A percentile compares a stretch with the other conserved stretches of the same genome.
phyloP scores from a whole-genome alignment of 2,888 invertebrate genomes.

The Zeuzera pyrina region DNA sequence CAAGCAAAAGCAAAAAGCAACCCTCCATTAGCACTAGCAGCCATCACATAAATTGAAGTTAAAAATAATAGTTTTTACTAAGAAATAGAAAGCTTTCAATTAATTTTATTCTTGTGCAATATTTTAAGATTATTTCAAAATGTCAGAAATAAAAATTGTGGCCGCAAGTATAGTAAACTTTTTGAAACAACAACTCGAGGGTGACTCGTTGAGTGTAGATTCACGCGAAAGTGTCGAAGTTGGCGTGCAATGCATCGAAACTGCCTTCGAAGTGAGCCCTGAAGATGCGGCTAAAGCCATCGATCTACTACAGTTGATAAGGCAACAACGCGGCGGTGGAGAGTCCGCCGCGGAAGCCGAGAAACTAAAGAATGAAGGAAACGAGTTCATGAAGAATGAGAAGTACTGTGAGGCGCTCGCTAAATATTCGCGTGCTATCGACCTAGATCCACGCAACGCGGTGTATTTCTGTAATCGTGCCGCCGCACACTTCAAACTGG shows the following conservation, averaged over 20 bases:
- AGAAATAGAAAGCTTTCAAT: slow-evolving; percentile 26
- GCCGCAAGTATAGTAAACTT: slow-evolving; percentile 74
- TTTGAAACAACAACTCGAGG: slow-evolving; percentile 69
- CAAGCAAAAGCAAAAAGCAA: too few relatives aligned
- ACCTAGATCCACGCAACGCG: slow-evolving; percentile 89
- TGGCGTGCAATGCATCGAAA: slow-evolving; percentile 94
- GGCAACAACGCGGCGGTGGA: slow-evolving; percentile 25
- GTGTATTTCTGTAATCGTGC: slow-evolving; percentile 98
- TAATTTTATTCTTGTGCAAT: slow-evolving; percentile 2
- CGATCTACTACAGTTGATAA: slow-evolving; percentile 45
- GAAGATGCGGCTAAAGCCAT: slow-evolving; percentile 48
- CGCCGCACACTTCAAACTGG: slow-evolving; percentile 93
- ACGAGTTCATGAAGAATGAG: slow-evolving; percentile 89
- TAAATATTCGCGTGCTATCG: slow-evolving; percentile 91
- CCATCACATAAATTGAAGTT: too few relatives aligned
- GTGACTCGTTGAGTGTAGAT: slow-evolving; percentile 50
- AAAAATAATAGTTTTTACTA: too few relatives aligned
- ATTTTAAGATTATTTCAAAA: slow-evolving; percentile 20
- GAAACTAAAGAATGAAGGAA: slow-evolving; percentile 89
- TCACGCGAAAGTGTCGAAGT: slow-evolving; percentile 89
- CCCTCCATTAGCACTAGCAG: too few relatives aligned
- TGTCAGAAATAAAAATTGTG: slow-evolving; percentile 58
- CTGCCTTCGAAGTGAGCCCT: slow-evolving; percentile 83
- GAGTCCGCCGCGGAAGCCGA: slow-evolving; percentile 81
- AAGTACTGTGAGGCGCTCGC: slow-evolving; percentile 86